Conservation (phyloP, 2,113 vertebrate species). For the Chaenocephalus aceratus region DNA sequence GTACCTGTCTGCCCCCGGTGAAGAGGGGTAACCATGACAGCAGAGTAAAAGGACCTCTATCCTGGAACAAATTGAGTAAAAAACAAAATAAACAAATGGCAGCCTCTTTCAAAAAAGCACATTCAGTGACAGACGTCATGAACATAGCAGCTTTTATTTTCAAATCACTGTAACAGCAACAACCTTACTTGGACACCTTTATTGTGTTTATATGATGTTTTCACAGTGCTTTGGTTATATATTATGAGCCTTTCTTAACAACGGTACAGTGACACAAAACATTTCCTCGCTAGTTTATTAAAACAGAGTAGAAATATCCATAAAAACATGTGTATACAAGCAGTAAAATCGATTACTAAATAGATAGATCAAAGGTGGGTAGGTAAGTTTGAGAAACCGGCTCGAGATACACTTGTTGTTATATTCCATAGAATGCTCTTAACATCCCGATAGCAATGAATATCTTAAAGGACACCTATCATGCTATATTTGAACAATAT, state of each 20-base stretch:
- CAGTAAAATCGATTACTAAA: background rate
- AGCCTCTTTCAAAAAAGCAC: conserved; percentile 6
- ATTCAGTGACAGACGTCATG: background rate
- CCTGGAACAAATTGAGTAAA: background rate
- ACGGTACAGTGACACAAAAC: background rate
- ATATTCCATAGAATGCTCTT: no score
- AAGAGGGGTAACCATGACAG: conserved; percentile 13
- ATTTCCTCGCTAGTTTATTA: background rate
- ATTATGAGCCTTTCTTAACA: background rate
- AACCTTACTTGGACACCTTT: background rate
- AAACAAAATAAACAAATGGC: background rate
- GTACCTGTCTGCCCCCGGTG: background rate
- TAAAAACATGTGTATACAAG: background rate
- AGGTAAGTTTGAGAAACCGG: no score
- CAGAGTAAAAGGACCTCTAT: background rate
- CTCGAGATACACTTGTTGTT: no score
- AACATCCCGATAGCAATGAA: no score
- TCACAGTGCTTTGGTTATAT: background rate
- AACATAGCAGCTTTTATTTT: background rate
- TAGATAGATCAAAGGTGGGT: background rate
- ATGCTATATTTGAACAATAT: no score
- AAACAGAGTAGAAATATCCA: background rate
- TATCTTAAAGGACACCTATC: no score
- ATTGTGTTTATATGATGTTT: background rate
- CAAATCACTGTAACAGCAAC: background rate